phyloP scores from a whole-genome alignment of 2,113 vertebrate species.

The Aspidoscelis tigris region DNA sequence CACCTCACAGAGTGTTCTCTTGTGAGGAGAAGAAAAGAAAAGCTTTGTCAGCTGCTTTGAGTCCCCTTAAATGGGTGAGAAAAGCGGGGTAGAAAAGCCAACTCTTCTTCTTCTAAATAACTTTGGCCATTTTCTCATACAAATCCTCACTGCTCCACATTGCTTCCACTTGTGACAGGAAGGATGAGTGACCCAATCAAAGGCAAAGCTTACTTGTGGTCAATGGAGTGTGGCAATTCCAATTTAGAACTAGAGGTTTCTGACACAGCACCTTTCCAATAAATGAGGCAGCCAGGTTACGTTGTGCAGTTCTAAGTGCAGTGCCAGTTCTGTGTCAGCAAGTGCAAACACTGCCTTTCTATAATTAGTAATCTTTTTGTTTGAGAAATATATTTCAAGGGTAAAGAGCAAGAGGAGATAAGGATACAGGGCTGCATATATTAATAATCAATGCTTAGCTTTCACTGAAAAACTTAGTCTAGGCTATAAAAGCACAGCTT shows the following conservation, averaged over 20 bases:
- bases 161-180: slow-evolving; percentile 9
- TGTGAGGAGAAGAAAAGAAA: no score
- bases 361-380: slow-evolving; percentile 49
- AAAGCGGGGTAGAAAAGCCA: no score
- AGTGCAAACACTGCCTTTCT: slow-evolving; percentile 24
- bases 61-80: no score
- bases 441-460: no score
- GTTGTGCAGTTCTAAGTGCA: neutral
- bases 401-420: slow-evolving; percentile 25
- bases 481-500: no score
- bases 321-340: slow-evolving; percentile 4
- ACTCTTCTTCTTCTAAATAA: no score
- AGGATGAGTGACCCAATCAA: slow-evolving; percentile 35
- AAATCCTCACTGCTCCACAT: slow-evolving; percentile 25
- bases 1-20: no score
- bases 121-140: no score
- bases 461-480: no score
- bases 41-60: no score
- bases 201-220: slow-evolving; percentile 6
- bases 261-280: slow-evolving; percentile 32
- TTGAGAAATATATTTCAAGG: slow-evolving; percentile 52
- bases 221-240: slow-evolving; percentile 3
- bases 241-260: neutral
- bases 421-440: slow-evolving; percentile 16
- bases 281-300: slow-evolving; percentile 42